Evolutionary conservation across 2,797 vertebrate species (phyloP), one percentile per base, ranked within the genome.

Genomic region (Synanceia verrucosa): DNA sequence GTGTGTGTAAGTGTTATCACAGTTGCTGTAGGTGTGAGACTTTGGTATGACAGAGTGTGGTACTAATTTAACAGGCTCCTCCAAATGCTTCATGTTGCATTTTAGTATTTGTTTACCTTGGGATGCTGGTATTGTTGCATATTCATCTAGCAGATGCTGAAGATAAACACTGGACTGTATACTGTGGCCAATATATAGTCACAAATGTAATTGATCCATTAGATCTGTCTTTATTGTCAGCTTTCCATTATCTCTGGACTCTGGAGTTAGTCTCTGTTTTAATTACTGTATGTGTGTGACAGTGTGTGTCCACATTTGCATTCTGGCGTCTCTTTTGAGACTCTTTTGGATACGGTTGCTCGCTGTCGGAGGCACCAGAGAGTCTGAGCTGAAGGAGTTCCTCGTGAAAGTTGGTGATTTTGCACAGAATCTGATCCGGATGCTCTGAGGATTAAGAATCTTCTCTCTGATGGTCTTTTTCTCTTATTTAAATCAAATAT

Each of bases 21-120:
- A 86, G 83, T 76, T n/a, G 55, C 74, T 36, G 76, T 73, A 86
- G 86, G 91, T 91, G 91, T 75, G 73, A 91, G 89, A 88, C 80
- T 83, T 84, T 78, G 65, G 65, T 70, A 46, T 84, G 82, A 86
- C 57, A 68, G 66, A 78, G 86, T 47, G 69, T 75, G 68, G 73
- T 58, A 75, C 58, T 47, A 58, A 81, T 76, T 50, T 37, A 82
- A 74, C 74, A 76, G 82, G 24, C 81, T 72, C 50, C n/a, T 85
- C 43, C 76, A 76, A 82, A 84, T 13, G 37, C 63, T 52, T 29
- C 11, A 59, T 39, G 33, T 44, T 55, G 53, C 70, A 73, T 85
- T 82, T 67, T 73, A 57, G 59, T 82, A 33, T 51, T 72, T 70
- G 75, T 88, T 79, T 79, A 78, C 69, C 71, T 82, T 19, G 29